Evolutionary conservation across 2,113 vertebrate genomes (phyloP), one percentile per base, ranked within the genome.

Genomic region (Gulo gulo): DNA sequence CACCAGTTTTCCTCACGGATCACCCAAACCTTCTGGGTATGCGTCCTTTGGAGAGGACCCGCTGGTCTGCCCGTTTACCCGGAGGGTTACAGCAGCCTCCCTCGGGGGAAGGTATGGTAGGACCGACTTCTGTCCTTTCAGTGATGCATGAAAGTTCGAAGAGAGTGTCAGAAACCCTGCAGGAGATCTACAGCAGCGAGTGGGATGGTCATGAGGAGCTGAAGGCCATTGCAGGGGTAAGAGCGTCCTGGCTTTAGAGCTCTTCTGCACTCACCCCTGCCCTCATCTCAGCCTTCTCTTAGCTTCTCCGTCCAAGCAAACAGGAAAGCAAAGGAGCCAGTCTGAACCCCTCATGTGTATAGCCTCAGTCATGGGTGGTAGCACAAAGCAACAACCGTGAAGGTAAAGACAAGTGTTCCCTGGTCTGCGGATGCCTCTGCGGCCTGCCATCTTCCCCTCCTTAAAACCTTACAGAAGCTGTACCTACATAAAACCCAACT

Each of bases 101-200:
- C 59, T 84, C 71, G 21, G 6, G 31, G 65, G 84, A 73, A 93
- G 14, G 69, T 21, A 13, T 71, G 26, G 6, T 74, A 83, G 29
- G 12, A 74, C 65, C 89, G 90, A 52, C 52, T 92, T 95, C 74
- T 97, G 13, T 93, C 91, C 89, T 98, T 97, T 61, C 98, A 99
- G 99, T 99, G 96, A 99, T 99, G 99, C 99, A 99, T 59, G 99
- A 99, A 93, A 99, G 99, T 65, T 99, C 99, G 1, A 99, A 99
- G 95, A 99, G 98, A 76, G 98, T 99, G 45, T 99, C 99, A 1
- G 99, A 99, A 96, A 99, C 99, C 0, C 98, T 99, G 96, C 99
- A 99, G 96, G 99, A 99, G 52, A 98, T 99, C 73, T 99, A 99
- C 97, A 99, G 99, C 89, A 34, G 84, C 0, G 99, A 99, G 4